Evolutionary conservation across 2,797 vertebrate genomes (phyloP).

Genomic region (Kryptolebias ocellatus): DNA sequence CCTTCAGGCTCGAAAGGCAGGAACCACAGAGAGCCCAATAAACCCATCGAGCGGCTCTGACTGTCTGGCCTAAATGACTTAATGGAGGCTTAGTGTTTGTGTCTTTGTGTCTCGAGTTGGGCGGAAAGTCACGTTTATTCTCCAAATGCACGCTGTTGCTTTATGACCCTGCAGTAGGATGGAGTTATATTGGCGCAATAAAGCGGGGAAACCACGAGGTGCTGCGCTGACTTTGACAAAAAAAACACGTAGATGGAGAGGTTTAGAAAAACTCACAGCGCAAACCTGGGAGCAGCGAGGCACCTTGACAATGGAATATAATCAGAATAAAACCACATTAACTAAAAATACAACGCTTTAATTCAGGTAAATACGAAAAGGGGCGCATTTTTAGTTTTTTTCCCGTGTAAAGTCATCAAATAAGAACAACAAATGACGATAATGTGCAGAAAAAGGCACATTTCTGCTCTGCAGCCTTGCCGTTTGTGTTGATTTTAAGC

Average conservation of each 20-base stretch:
- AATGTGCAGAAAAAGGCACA: no score
- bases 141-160: slow-evolving; percentile 78
- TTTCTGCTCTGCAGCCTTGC: no score
- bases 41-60: slow-evolving; percentile 67
- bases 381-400: not conserved
- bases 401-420: no score
- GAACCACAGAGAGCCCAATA: slow-evolving; percentile 68
- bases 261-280: slow-evolving; percentile 13
- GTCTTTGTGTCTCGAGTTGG: slow-evolving; percentile 31
- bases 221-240: slow-evolving; percentile 72
- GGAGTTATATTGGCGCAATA: slow-evolving; percentile 68
- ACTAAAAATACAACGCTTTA: not conserved
- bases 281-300: slow-evolving; percentile 26
- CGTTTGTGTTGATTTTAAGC: no score
- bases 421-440: no score
- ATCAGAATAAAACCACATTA: slow-evolving; percentile 3
- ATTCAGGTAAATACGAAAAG: not conserved
- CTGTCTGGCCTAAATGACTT: slow-evolving; percentile 77
- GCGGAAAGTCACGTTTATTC: slow-evolving; percentile 81
- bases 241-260: slow-evolving; percentile 42
- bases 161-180: slow-evolving; percentile 78
- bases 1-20: slow-evolving; percentile 53
- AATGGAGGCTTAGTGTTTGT: slow-evolving; percentile 48
- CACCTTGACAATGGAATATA: slow-evolving; percentile 44
- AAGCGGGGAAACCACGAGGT: slow-evolving; percentile 54